Conservation (phyloP, 2,888 invertebrate species). For the Leptodirus hochenwartii region DNA sequence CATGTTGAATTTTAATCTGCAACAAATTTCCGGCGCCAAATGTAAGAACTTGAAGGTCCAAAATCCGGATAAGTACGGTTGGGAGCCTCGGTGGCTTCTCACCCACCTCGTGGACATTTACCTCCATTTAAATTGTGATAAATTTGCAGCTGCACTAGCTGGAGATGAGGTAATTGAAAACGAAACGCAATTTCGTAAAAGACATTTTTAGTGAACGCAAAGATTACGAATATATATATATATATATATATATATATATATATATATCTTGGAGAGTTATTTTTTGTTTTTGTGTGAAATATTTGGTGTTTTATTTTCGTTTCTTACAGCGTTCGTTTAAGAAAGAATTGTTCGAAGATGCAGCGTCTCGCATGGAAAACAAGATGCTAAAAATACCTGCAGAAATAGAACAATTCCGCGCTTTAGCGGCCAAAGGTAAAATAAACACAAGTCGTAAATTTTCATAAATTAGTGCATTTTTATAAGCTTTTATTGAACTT, state of each 20-base stretch:
- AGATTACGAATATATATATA: not conserved
- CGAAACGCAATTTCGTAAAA: conserved; percentile 4
- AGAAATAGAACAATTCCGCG: conserved; percentile 72
- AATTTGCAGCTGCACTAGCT: conserved; percentile 82
- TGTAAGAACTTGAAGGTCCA: conserved; percentile 87
- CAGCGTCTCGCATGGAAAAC: conserved; percentile 63
- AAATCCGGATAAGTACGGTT: conserved; percentile 87
- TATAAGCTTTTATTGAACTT: no score
- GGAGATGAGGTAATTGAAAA: conserved; percentile 66
- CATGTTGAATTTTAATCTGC: conserved; percentile 96
- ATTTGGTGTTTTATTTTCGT: conserved; percentile 6
- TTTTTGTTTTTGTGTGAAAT: conserved; percentile 7
- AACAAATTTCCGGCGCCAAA: conserved; percentile 90
- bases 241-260: not conserved
- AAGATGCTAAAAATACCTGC: conserved; percentile 66
- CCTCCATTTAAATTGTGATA: conserved; percentile 83
- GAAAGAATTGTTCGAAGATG: conserved; percentile 82
- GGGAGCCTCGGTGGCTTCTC: conserved; percentile 86
- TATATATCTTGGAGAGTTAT: conserved; percentile 2
- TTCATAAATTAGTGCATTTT: no score
- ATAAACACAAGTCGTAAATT: no score
- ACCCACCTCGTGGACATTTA: conserved; percentile 93
- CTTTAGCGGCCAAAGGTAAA: conserved; percentile 53
- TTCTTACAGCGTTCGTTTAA: conserved; percentile 71
- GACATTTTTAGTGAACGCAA: not conserved